Evolutionary conservation across 92 coral and sea anemone species (phyloP).

Genomic region (Actinostola sp.): DNA sequence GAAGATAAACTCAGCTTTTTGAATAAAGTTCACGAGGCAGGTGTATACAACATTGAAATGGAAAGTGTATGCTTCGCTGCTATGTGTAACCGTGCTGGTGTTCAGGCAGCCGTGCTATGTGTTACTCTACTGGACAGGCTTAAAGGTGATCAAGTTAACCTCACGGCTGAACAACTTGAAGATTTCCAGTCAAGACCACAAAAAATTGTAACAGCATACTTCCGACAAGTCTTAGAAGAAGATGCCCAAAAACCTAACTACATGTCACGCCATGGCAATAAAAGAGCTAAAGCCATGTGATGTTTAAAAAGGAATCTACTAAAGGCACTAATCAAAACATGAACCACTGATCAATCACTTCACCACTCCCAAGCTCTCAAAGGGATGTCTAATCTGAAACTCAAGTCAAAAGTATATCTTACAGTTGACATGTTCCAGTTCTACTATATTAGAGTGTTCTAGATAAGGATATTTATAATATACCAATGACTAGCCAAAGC

Average conservation of each 20-base stretch:
- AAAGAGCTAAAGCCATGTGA: constrained; percentile 37
- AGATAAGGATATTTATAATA: too few species aligned
- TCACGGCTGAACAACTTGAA: constrained; percentile 67
- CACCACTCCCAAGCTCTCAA: too few species aligned
- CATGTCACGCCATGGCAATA: constrained; percentile 7
- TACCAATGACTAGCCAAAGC: too few species aligned
- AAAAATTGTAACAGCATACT: constrained; percentile 72
- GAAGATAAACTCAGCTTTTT: constrained; percentile 80
- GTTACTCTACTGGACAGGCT: constrained; percentile 88
- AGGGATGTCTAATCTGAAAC: too few species aligned
- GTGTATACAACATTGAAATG: constrained; percentile 95
- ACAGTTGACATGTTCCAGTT: too few species aligned
- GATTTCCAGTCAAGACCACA: constrained; percentile 88
- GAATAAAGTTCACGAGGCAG: constrained; percentile 63
- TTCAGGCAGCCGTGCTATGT: constrained; percentile 89
- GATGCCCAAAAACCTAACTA: not conserved
- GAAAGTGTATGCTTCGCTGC: constrained; percentile 95
- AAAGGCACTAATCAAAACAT: too few species aligned
- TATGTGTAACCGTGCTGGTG: constrained; percentile 91
- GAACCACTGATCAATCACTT: too few species aligned
- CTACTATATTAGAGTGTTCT: too few species aligned
- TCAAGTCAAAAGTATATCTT: too few species aligned
- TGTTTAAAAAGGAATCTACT: too few species aligned
- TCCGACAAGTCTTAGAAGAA: constrained; percentile 59
- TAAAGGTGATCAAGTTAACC: constrained; percentile 74